phyloP scores from a whole-genome alignment of 1,140 invertebrate species.

The Limonius californicus region DNA sequence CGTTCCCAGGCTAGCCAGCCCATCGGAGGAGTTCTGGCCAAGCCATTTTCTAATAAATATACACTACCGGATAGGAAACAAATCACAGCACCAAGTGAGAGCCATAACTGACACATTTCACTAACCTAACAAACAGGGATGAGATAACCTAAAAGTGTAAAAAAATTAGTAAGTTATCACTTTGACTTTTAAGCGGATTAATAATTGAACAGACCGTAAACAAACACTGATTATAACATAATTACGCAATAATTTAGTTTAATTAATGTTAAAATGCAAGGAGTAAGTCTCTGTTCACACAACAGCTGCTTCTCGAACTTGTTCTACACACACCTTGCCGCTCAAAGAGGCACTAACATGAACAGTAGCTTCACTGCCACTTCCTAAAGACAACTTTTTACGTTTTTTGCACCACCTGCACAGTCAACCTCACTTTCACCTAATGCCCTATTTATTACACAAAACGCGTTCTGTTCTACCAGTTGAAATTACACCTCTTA shows the following conservation, averaged over 20 bases:
- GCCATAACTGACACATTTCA: conserved; percentile 42
- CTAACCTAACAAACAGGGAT: conserved; percentile 2
- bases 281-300: not conserved
- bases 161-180: not conserved
- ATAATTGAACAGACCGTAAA: conserved; percentile 3
- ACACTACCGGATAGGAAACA: conserved; percentile 30
- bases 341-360: conserved; percentile 11
- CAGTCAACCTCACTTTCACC: conserved; percentile 31
- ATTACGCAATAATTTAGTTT: not conserved
- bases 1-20: conserved; percentile 92
- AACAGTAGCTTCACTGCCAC: conserved; percentile 12
- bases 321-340: not conserved
- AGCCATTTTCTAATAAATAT: conserved; percentile 70
- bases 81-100: conserved; percentile 30
- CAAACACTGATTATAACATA: not conserved
- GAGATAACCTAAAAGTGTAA: conserved; percentile 20
- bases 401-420: conserved; percentile 27
- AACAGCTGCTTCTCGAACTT: not conserved
- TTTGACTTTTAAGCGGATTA: not conserved
- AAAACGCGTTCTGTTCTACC: not conserved
- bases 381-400: conserved; percentile 7
- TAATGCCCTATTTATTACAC: conserved; percentile 31
- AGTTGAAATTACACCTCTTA: conserved; percentile 12
- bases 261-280: not conserved
- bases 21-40: conserved; percentile 77